Evolutionary conservation across 2,113 vertebrate species (phyloP), one percentile per base, ranked within the genome.

Genomic region (Zapus hudsonius): DNA sequence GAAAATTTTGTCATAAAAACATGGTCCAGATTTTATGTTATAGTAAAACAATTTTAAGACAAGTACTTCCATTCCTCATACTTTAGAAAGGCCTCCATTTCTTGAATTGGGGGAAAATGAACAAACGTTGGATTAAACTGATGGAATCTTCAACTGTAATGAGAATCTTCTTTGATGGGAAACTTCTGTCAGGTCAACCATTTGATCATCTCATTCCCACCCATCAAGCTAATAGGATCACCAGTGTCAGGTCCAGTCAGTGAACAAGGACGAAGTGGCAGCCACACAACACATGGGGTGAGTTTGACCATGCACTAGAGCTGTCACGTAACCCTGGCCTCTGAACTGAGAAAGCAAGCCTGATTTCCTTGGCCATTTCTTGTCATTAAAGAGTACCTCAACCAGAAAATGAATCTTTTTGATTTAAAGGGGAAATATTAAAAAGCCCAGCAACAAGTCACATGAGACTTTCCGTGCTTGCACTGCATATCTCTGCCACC

Each of bases 1-100:
- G 42, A 90, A 80, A 84, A 25, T 36, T 87, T 70, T 84, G 4
- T 67, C 72, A 90, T 67, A 67, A 87, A 84, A 81, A 59, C 15
- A 78, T 87, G 10, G 55, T 74, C 22, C 7, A 91, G 81, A 85
- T 79, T 74, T 82, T 91, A 7, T 64, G 25, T 22, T 73, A 36
- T 16, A 36, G 47, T 78, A 79, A 85, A 87, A 76, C 3, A 15
- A 47, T 92, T 89, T 87, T 47, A 75, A 88, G 89, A 55, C 20
- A 59, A 22, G 3, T 5, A 27, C 2, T 86, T 70, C 19, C 22
- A 67, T 33, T 81, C 16, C 12, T 22, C 29, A 20, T 40, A 31
- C 1, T 36, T 84, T 89, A 69, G 84, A 67, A 74, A 52, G 19
- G 6, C 29, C 15, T 3, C 3, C 4, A 79, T 57, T 87, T 73